phyloP scores from a whole-genome alignment of 2,888 invertebrate genomes.

The Ceraclea dissimilis region DNA sequence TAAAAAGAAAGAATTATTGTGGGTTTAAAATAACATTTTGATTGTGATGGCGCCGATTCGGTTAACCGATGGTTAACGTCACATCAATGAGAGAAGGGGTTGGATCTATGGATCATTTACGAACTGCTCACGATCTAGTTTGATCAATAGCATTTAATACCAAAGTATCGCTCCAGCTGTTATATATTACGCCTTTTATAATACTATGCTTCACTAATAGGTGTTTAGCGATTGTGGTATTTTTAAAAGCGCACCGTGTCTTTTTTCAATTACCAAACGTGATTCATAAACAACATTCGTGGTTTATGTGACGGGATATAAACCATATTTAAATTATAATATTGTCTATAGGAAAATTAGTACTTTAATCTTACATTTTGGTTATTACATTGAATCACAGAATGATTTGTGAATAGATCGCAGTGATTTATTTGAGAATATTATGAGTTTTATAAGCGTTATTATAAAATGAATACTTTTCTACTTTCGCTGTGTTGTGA shows the following conservation, averaged over 20 bases:
- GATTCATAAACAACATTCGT: neutral
- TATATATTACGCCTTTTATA: constrained; percentile 7
- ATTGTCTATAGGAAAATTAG: neutral
- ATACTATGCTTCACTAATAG: constrained; percentile 4
- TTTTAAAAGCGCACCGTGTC: neutral
- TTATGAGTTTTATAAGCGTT: neutral
- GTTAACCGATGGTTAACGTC: constrained; percentile 1
- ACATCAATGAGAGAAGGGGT: constrained; percentile 5
- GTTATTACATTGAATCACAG: neutral
- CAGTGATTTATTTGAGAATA: neutral
- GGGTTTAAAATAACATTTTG: too few species aligned
- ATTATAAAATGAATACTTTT: neutral
- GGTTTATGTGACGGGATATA: neutral
- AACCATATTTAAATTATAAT: neutral
- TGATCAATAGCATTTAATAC: constrained; percentile 14
- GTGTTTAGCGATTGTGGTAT: constrained; percentile 7
- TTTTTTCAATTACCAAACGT: constrained; percentile 6
- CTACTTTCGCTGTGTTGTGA: neutral
- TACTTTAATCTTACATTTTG: neutral
- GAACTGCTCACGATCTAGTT: constrained; percentile 17
- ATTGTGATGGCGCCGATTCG: too few species aligned
- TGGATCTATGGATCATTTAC: constrained; percentile 11
- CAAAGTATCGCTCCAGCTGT: constrained; percentile 5
- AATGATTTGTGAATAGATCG: neutral
- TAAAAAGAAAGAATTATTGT: too few species aligned